Conservation (phyloP, 37 sponge, comb jelly and placozoan species). For the Mnemiopsis leidyi region DNA sequence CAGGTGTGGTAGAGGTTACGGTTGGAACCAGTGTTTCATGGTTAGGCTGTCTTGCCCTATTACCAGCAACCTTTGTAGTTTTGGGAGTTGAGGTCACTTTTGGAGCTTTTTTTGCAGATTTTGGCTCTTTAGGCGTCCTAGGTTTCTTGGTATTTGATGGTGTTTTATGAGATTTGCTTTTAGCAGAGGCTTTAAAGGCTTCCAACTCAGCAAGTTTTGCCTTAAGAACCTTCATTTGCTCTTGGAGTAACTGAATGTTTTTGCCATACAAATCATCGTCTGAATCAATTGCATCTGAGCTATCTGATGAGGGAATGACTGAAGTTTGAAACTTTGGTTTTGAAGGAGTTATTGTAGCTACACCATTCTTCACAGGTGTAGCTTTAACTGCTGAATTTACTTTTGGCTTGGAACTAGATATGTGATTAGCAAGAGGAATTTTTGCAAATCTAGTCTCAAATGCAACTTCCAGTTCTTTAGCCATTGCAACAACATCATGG, state of each 20-base stretch:
- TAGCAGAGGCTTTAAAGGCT: neutral
- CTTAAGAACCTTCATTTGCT: constrained; percentile 35
- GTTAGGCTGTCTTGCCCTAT: neutral
- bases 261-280: constrained; percentile 43
- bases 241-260: constrained; percentile 40
- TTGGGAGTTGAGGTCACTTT: constrained; percentile 46
- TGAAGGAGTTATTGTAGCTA: constrained; percentile 8
- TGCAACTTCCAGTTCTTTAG: constrained; percentile 81
- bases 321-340: constrained; percentile 8
- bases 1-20: constrained; percentile 39
- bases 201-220: constrained; percentile 53
- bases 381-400: neutral
- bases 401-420: neutral
- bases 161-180: neutral
- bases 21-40: constrained; percentile 36
- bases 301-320: neutral
- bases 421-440: constrained; percentile 9
- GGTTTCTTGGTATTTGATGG: constrained; percentile 27
- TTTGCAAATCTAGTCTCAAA: constrained; percentile 56
- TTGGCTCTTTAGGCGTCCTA: constrained; percentile 47
- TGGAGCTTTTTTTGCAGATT: neutral
- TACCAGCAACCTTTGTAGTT: neutral
- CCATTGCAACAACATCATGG: constrained; percentile 95
- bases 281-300: constrained; percentile 49
- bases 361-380: constrained; percentile 38